Conservation (phyloP, 2,113 vertebrate species). For the Colistium nudipinnis region DNA sequence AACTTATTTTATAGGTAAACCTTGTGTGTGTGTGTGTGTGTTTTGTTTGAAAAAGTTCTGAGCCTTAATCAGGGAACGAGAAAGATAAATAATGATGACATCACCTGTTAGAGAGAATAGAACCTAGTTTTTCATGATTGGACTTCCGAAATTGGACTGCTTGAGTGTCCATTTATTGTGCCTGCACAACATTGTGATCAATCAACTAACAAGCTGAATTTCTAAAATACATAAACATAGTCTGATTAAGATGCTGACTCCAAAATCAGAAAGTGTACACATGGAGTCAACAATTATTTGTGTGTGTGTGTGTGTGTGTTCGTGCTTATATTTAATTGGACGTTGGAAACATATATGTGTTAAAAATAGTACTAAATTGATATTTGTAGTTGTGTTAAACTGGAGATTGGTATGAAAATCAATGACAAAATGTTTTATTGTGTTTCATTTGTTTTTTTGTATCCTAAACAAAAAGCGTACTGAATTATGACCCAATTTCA, state of each 20-base stretch:
- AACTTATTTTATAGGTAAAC: slow-evolving; percentile 53
- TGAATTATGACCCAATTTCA: neutral
- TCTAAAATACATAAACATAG: slow-evolving; percentile 18
- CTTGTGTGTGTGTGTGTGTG: slow-evolving; percentile 28
- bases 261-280: neutral
- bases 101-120: slow-evolving; percentile 20
- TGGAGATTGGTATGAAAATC: no score
- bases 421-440: no score
- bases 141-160: slow-evolving; percentile 35
- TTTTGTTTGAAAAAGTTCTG: slow-evolving; percentile 56
- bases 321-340: no score
- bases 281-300: neutral
- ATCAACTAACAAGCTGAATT: slow-evolving; percentile 27
- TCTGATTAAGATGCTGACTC: slow-evolving; percentile 13
- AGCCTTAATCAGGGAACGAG: slow-evolving; percentile 59
- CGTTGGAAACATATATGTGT: no score
- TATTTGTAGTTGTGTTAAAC: no score
- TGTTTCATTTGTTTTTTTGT: neutral
- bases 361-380: no score
- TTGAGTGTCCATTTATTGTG: slow-evolving; percentile 49
- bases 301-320: neutral
- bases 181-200: slow-evolving; percentile 39
- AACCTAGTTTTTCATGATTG: slow-evolving; percentile 52
- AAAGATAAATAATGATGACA: slow-evolving; percentile 50
- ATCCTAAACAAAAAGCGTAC: neutral